These are phyloP conservation scores for Chelidonichthys spinosus DNA, from an alignment of 2,797 vertebrate genomes.

Conservation along the genomic window DNA sequence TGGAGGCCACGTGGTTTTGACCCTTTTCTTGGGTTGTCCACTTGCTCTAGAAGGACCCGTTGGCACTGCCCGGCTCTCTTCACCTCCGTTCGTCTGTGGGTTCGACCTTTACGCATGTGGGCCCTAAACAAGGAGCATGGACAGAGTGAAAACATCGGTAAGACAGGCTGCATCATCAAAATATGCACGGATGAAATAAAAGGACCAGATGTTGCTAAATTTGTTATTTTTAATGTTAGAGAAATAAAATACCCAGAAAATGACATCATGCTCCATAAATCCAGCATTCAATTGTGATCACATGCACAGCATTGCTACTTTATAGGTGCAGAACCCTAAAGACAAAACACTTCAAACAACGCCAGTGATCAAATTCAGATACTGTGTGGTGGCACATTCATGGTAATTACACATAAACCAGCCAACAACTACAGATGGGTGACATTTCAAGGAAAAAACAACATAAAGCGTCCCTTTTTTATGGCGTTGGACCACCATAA, in stretches of 20 bases:
- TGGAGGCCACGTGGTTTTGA: conserved; percentile 85
- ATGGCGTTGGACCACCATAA: background rate
- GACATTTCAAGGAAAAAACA: background rate
- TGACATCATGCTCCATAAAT: conserved; percentile 27
- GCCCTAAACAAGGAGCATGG: conserved; percentile 54
- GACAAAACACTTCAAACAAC: background rate
- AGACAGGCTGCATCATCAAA: background rate
- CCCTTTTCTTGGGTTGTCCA: conserved; percentile 84
- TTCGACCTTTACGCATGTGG: conserved; percentile 73
- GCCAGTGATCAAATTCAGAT: background rate
- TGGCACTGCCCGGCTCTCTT: conserved; percentile 84
- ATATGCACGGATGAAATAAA: background rate
- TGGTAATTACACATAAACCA: background rate
- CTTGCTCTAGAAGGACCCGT: conserved; percentile 83
- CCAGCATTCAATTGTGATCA: conserved; percentile 6
- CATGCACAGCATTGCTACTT: background rate
- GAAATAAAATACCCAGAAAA: background rate
- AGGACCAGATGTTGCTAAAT: background rate
- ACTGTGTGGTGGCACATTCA: background rate
- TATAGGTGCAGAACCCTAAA: conserved; percentile 1
- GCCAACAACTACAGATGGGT: background rate
- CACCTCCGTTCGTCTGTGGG: conserved; percentile 87
- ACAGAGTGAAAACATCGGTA: background rate
- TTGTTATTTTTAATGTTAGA: background rate
- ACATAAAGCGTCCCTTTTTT: background rate